Conservation (phyloP, 2,797 vertebrate genomes). For the Valencia hispanica region DNA sequence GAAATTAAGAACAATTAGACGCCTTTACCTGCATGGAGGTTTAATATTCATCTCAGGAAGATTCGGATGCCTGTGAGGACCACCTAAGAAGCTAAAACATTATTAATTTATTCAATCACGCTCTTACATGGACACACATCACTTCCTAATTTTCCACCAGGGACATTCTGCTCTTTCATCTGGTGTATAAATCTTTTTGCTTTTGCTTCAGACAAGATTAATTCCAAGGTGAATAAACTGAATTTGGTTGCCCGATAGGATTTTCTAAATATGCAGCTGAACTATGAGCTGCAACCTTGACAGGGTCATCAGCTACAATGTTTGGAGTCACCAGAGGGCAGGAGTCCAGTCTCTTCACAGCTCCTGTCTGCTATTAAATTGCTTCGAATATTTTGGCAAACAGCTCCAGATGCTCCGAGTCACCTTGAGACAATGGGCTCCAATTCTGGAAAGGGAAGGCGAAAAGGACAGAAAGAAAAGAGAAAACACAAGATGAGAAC, state of each 20-base stretch:
- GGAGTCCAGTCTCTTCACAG: constrained; percentile 64
- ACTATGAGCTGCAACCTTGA: constrained; percentile 57
- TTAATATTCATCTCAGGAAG: constrained; percentile 63
- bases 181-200: constrained; percentile 12
- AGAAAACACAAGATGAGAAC: constrained; percentile 7
- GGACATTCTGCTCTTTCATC: constrained; percentile 21
- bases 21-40: constrained; percentile 26
- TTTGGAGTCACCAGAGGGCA: constrained; percentile 55
- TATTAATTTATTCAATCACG: constrained; percentile 49
- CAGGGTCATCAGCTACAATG: constrained; percentile 32
- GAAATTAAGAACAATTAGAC: constrained; percentile 51
- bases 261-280: constrained; percentile 17
- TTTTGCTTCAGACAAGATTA: constrained; percentile 27
- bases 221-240: constrained; percentile 8
- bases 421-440: constrained; percentile 80
- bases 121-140: constrained; percentile 28
- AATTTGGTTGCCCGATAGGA: background rate
- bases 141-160: constrained; percentile 35
- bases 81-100: constrained; percentile 41
- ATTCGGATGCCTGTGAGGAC: constrained; percentile 44
- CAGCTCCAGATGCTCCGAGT: constrained; percentile 78
- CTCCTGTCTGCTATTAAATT: constrained; percentile 73
- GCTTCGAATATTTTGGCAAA: constrained; percentile 59
- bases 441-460: constrained; percentile 47
- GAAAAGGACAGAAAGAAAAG: constrained; percentile 11